These are phyloP conservation scores for Cinclus cinclus DNA, from an alignment of 2,113 vertebrate genomes.

Conservation along the genomic window DNA sequence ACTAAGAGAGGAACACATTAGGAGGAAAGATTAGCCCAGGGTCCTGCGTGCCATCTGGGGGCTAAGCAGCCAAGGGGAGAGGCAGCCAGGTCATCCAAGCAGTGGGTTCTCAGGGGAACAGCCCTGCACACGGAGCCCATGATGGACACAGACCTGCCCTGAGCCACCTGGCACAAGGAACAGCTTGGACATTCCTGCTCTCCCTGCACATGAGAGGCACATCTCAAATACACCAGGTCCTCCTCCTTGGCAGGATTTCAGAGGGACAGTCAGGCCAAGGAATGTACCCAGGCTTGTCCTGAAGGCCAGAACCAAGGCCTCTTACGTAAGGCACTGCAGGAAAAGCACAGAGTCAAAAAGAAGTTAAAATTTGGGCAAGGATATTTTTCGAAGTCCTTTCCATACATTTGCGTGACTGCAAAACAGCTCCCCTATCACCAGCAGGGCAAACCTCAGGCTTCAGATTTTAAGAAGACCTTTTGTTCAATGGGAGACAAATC, in stretches of 20 bases:
- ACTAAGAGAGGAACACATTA: not conserved
- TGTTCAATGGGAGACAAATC: not conserved
- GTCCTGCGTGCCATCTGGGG: not conserved
- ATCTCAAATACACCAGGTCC: not conserved
- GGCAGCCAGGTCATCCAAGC: not conserved
- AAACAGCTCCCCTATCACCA: not conserved
- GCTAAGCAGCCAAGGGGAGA: not conserved
- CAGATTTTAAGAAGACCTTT: not conserved
- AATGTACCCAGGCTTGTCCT: not conserved
- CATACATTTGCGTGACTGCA: not conserved
- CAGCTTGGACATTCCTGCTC: accelerated
- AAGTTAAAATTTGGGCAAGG: not conserved
- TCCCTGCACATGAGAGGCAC: not conserved
- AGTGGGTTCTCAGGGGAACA: not conserved
- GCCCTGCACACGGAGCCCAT: accelerated
- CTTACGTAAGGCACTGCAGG: accelerated
- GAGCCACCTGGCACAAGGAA: accelerated
- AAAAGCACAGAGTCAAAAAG: not conserved
- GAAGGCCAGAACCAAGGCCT: not conserved
- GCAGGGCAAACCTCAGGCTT: not conserved
- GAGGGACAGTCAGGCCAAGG: not conserved
- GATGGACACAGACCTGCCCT: not conserved
- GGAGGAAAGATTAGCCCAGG: not conserved
- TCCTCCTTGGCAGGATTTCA: accelerated
- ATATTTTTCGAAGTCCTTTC: not conserved